Evolutionary conservation across 2,797 vertebrate species (phyloP).

Genomic region (Manis crassicaudata): DNA sequence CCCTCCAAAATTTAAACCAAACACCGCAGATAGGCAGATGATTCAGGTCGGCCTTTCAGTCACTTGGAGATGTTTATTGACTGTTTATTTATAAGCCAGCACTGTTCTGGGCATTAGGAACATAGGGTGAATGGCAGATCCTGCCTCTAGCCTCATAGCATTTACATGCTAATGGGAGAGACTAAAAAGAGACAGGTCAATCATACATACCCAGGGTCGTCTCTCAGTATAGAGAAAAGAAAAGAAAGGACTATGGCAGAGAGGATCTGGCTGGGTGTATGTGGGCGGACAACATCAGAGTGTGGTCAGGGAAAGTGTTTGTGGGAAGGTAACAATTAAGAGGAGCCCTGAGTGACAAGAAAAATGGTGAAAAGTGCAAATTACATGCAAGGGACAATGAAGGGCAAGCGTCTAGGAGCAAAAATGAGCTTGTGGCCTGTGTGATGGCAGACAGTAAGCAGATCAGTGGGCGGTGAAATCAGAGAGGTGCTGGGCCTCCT

Average conservation of each 20-base stretch:
- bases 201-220: neutral
- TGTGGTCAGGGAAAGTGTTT: neutral
- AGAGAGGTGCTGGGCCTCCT: accelerated
- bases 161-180: neutral
- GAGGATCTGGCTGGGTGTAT: neutral
- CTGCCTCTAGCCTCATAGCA: neutral
- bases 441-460: neutral
- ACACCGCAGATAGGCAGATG: neutral
- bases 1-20: neutral
- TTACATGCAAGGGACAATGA: neutral
- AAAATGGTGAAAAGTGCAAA: neutral
- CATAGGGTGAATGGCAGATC: neutral
- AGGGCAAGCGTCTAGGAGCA: neutral
- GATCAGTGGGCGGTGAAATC: neutral
- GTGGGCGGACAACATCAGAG: neutral
- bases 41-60: neutral
- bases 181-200: neutral
- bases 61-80: neutral
- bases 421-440: neutral
- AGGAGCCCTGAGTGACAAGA: neutral
- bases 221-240: neutral
- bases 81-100: neutral
- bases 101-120: neutral
- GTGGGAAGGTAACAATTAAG: neutral
- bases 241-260: neutral